A percentile compares a stretch with the other conserved stretches of the same genome.
These are phyloP conservation scores for Tragelaphus scriptus DNA, from an alignment of 2,113 vertebrate genomes.

Conservation along the genomic window DNA sequence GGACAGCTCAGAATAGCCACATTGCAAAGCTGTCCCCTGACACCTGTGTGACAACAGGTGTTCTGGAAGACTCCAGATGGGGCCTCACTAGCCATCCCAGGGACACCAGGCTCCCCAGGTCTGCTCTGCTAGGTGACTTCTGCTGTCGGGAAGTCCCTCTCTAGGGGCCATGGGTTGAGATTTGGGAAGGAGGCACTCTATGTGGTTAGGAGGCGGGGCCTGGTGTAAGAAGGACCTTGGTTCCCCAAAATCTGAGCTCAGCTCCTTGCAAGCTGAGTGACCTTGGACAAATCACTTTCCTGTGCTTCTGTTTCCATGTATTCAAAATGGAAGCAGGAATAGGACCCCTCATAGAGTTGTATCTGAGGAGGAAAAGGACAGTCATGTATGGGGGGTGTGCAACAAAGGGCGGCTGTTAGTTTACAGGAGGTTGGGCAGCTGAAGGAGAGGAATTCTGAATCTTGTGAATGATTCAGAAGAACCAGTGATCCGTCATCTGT, in stretches of 20 bases:
- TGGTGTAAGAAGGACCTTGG: not conserved
- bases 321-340: not conserved
- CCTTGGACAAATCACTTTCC: not conserved
- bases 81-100: not conserved
- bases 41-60: not conserved
- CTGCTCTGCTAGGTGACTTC: not conserved
- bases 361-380: not conserved
- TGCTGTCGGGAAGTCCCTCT: not conserved
- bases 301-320: not conserved
- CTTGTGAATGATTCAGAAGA: not conserved
- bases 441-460: not conserved
- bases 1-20: not conserved
- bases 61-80: not conserved
- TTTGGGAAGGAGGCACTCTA: not conserved
- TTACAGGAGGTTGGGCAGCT: not conserved
- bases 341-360: not conserved
- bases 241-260: not conserved
- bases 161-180: not conserved
- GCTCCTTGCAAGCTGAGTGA: not conserved
- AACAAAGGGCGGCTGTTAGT: fast-evolving
- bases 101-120: not conserved
- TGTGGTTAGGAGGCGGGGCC: not conserved
- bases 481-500: fast-evolving
- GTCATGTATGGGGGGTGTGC: no score
- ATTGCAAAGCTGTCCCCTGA: no score